phyloP scores from a whole-genome alignment of 1,140 invertebrate species.

The Drosophila ambigua region DNA sequence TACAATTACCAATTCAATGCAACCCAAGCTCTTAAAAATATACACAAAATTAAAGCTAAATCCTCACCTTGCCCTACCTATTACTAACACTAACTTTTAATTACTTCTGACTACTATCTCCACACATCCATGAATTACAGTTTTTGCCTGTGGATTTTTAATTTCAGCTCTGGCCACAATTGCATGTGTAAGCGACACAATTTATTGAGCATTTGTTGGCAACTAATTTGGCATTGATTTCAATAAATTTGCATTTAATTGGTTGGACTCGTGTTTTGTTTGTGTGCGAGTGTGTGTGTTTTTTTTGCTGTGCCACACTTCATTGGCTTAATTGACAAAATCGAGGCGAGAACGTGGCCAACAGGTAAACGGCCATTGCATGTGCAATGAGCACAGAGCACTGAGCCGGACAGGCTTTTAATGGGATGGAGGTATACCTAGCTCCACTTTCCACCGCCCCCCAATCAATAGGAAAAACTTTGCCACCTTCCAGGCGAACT shows the following conservation, averaged over 20 bases:
- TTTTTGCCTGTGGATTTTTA: neutral
- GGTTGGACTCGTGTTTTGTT: slow-evolving; percentile 51
- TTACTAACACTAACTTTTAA: neutral
- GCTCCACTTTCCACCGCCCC: neutral
- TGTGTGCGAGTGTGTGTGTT: slow-evolving; percentile 7
- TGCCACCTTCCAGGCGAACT: slow-evolving; percentile 53
- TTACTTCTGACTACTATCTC: too few species aligned
- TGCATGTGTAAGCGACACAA: slow-evolving; percentile 34
- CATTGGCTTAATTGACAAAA: slow-evolving; percentile 74
- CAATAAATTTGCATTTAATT: slow-evolving; percentile 76
- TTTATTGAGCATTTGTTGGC: slow-evolving; percentile 60
- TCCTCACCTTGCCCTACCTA: too few species aligned
- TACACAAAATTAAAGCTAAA: too few species aligned
- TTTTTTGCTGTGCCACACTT: slow-evolving; percentile 45
- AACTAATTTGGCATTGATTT: slow-evolving; percentile 76
- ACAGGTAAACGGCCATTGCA: slow-evolving; percentile 41
- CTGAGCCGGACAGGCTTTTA: slow-evolving; percentile 34
- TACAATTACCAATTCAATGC: too few species aligned
- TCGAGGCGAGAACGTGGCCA: slow-evolving; percentile 55
- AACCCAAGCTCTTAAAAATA: too few species aligned
- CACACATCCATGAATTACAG: too few species aligned
- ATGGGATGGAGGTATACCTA: slow-evolving; percentile 41
- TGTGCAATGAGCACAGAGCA: slow-evolving; percentile 41
- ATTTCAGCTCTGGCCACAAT: slow-evolving; percentile 13
- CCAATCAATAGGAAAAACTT: slow-evolving; percentile 44